Base-by-base conservation (phyloP, 2,113 vertebrate species). In the rat (Rattus norvegicus) region DNA sequence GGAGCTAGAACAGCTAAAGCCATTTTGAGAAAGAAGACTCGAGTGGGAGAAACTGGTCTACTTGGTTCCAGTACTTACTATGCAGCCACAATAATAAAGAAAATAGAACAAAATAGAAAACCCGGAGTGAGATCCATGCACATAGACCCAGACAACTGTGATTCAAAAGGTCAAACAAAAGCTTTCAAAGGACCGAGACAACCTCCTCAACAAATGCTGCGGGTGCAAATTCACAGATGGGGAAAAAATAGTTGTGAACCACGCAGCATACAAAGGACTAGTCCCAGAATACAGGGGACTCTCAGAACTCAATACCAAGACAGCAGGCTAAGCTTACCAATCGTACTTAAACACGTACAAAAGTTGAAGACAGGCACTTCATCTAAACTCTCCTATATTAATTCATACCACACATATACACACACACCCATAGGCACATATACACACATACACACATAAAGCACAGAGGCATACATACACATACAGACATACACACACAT, bases 11-110 rank as follows among this genome's bases (percentile, higher is more conserved):
- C 9, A 90, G 65, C 65, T 92, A 85, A 75, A 86, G 86, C 3
- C n/a, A 90, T 76, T 90, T 81, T 87, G 28, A 81, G 73, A 92
- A 92, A 69, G 28, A 93, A 56, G 19, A 80, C 89, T 24, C 59
- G 67, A 52, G 2, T 92, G 28, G 56, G 33, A 94, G 16, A 39
- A 94, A 61, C 52, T 80, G 92, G 33, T 89, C 65, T 80, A 39
- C 22, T 24, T 36, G 52, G 81, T 47, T 75, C 94, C 39, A 94
- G 4, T n/a, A 80, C 33, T 81, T 30, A 76, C 2, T 16, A 49
- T 63, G 11, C 24, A 61, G 70, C 36, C 73, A 52, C 39, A 11
- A 7, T 33, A 81, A 54, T 91, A 24, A 83, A 90, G 75, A 75
- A 5, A 4, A 1, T n/a, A 67, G 33, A 94, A 77, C 7, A 75